Evolutionary conservation across 2,888 invertebrate genomes (phyloP).

Genomic region (Strigamia transsilvanica): DNA sequence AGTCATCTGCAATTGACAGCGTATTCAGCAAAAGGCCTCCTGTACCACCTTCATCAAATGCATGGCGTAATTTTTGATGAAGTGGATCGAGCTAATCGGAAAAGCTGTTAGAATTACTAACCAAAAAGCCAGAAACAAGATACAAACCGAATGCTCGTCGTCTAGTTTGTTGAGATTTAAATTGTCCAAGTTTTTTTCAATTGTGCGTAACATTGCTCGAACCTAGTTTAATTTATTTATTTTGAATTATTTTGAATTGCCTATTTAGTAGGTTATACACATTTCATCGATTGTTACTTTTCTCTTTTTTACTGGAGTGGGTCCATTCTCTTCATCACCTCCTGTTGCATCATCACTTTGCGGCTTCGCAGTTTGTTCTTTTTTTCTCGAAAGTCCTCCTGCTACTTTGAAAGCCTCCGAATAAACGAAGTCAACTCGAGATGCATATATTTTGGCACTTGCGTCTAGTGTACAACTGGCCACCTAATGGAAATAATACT

Average conservation of each 20-base stretch:
- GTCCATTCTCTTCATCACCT: constrained; percentile 57
- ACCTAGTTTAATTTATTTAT: background rate
- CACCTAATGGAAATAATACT: constrained; percentile 68
- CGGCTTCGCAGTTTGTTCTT: background rate
- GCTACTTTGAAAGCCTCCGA: constrained; percentile 81
- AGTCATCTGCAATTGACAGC: constrained; percentile 34
- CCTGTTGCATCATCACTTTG: constrained; percentile 56
- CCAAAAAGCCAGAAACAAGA: background rate
- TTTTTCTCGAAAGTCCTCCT: constrained; percentile 67
- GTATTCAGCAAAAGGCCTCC: constrained; percentile 62
- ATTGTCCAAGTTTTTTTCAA: constrained; percentile 64
- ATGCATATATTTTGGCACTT: constrained; percentile 85
- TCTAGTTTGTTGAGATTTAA: constrained; percentile 64
- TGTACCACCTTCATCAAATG: constrained; percentile 66
- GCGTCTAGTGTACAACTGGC: constrained; percentile 88
- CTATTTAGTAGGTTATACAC: background rate
- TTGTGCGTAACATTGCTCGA: constrained; percentile 59
- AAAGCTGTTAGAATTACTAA: background rate
- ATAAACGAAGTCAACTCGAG: constrained; percentile 85
- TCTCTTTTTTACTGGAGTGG: constrained; percentile 59
- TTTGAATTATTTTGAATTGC: background rate
- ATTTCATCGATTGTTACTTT: constrained; percentile 56
- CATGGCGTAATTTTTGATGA: constrained; percentile 64
- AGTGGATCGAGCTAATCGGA: constrained; percentile 64
- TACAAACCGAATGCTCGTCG: constrained; percentile 63